These are phyloP conservation scores for Epinephelus malabaricus DNA, from an alignment of 2,797 vertebrate species.

Conservation along the genomic window DNA sequence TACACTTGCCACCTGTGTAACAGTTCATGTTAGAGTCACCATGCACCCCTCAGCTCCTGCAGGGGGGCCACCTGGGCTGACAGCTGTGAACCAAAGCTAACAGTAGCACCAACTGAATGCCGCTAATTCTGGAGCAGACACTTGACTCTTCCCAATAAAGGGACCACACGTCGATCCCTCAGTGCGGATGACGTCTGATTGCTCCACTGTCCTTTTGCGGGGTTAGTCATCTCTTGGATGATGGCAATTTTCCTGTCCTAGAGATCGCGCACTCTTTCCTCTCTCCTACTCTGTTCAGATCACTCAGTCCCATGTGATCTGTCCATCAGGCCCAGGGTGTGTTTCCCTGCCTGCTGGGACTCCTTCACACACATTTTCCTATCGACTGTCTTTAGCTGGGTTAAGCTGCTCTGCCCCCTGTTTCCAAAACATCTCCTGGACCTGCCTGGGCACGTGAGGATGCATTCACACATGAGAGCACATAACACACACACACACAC, in stretches of 20 bases:
- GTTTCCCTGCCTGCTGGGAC: constrained; percentile 48
- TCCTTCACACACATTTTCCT: constrained; percentile 58
- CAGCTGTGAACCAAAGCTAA: constrained; percentile 55
- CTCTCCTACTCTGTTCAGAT: constrained; percentile 25
- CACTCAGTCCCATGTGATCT: constrained; percentile 55
- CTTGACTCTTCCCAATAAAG: constrained; percentile 65
- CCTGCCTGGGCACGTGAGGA: constrained; percentile 60
- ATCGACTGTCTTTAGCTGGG: constrained; percentile 39
- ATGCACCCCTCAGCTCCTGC: constrained; percentile 10
- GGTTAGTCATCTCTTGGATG: constrained; percentile 50
- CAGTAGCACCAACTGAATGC: constrained; percentile 48
- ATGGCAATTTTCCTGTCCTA: constrained; percentile 55
- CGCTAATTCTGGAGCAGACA: constrained; percentile 52
- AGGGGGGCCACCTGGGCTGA: constrained; percentile 27
- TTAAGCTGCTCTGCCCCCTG: constrained; percentile 46
- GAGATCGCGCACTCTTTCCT: constrained; percentile 29
- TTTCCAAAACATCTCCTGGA: constrained; percentile 72
- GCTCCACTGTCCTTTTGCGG: constrained; percentile 40
- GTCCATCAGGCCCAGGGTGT: constrained; percentile 33
- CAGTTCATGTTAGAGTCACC: constrained; percentile 33
- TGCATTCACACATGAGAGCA: constrained; percentile 36
- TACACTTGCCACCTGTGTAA: constrained; percentile 31
- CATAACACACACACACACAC: not conserved
- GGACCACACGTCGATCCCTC: constrained; percentile 26
- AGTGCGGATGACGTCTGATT: constrained; percentile 51